Percentiles rank a stretch among this genome's conserved stretches.
Conservation (phyloP, 2,888 invertebrate species). For the Volucella inflata region DNA sequence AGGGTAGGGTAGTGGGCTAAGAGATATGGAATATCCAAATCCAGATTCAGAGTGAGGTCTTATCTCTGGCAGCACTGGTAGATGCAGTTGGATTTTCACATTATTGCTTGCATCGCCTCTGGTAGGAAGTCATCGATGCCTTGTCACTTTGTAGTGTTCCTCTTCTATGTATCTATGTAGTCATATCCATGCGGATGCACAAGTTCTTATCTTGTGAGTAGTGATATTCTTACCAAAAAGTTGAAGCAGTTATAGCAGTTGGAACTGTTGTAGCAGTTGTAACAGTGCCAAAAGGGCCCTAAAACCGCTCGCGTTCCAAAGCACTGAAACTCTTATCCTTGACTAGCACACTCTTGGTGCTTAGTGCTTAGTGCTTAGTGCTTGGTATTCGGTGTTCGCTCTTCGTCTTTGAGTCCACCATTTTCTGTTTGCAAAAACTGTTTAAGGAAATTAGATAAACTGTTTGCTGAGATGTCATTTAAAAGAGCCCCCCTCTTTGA, state of each 20-base stretch:
- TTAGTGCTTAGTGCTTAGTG: neutral
- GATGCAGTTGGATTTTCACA: slow-evolving; percentile 32
- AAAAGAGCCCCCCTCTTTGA: too few species aligned
- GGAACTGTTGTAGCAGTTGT: slow-evolving; percentile 48
- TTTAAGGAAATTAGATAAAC: slow-evolving; percentile 75
- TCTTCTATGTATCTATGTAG: neutral
- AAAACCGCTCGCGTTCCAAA: slow-evolving; percentile 43
- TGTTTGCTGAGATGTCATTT: slow-evolving; percentile 75
- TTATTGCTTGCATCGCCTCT: slow-evolving; percentile 2
- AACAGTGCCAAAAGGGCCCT: slow-evolving; percentile 64
- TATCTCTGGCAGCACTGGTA: slow-evolving; percentile 48
- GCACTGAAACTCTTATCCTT: slow-evolving; percentile 14
- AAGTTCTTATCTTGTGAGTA: slow-evolving; percentile 56
- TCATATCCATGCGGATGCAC: slow-evolving; percentile 38
- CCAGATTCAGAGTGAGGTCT: slow-evolving; percentile 54
- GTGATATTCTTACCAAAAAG: slow-evolving; percentile 32
- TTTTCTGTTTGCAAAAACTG: slow-evolving; percentile 68
- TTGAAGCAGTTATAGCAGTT: slow-evolving; percentile 13
- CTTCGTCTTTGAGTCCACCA: slow-evolving; percentile 1
- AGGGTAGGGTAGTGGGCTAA: slow-evolving; percentile 8
- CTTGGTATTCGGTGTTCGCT: neutral
- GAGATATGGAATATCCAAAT: slow-evolving; percentile 55
- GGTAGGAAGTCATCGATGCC: slow-evolving; percentile 58
- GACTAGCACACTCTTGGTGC: too few species aligned
- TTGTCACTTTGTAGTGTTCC: slow-evolving; percentile 63